phyloP scores from a whole-genome alignment of 2,888 invertebrate species.

The Acleris holmiana region DNA sequence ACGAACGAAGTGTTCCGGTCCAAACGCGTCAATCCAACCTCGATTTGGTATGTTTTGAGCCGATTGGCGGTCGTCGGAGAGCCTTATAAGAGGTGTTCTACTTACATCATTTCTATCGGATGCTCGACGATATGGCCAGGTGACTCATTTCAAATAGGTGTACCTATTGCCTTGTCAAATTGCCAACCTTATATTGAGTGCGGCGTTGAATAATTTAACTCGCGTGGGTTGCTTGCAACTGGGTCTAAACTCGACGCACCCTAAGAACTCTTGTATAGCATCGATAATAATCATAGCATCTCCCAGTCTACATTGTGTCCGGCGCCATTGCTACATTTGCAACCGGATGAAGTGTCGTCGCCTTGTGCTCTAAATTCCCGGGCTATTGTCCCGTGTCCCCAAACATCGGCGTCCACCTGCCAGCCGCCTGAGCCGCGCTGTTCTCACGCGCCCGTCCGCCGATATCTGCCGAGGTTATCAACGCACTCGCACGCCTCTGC shows the following conservation, averaged over 20 bases:
- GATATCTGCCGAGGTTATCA: slow-evolving; percentile 29
- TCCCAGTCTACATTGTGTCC: slow-evolving; percentile 71
- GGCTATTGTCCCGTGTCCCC: slow-evolving; percentile 59
- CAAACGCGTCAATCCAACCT: not conserved
- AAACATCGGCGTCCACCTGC: slow-evolving; percentile 42
- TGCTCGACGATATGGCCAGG: slow-evolving; percentile 23
- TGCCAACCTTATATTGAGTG: slow-evolving; percentile 24
- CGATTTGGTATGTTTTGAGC: slow-evolving; percentile 25
- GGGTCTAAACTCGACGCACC: slow-evolving; percentile 4
- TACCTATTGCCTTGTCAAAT: slow-evolving; percentile 21
- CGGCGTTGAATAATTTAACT: slow-evolving; percentile 21
- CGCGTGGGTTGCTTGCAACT: slow-evolving; percentile 22
- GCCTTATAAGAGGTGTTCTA: slow-evolving; percentile 35
- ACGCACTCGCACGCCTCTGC: slow-evolving; percentile 27
- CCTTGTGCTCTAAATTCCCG: slow-evolving; percentile 70
- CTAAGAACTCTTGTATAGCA: slow-evolving; percentile 46
- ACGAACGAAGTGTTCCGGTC: not conserved
- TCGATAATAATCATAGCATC: slow-evolving; percentile 72
- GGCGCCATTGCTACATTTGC: slow-evolving; percentile 55
- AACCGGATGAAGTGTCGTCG: slow-evolving; percentile 66
- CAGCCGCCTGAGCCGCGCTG: slow-evolving; percentile 39
- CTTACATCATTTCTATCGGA: slow-evolving; percentile 32
- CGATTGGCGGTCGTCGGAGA: slow-evolving; percentile 22
- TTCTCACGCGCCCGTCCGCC: slow-evolving; percentile 22
- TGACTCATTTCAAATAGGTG: slow-evolving; percentile 28